Evolutionary conservation across 2,113 vertebrate genomes (phyloP).

Genomic region (Zosterops pallidus): DNA sequence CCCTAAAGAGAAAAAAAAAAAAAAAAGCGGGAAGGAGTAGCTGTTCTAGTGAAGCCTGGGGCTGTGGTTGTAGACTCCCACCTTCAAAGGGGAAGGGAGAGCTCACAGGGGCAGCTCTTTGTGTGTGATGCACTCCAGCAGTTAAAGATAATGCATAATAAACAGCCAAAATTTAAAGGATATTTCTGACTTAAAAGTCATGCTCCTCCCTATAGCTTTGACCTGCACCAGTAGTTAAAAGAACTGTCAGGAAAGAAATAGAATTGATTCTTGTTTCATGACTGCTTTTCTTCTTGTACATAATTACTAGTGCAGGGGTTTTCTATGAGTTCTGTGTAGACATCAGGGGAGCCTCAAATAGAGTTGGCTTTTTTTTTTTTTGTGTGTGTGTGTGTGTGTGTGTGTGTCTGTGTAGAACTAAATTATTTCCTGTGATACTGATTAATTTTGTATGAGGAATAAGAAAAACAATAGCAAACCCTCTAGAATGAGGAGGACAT

Average conservation of each 20-base stretch:
- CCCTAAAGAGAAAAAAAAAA: not conserved
- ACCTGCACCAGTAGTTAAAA: not conserved
- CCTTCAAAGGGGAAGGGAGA: not conserved
- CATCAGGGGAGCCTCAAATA: not conserved
- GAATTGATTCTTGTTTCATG: not conserved
- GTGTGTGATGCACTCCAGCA: not conserved
- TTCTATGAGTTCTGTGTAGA: not conserved
- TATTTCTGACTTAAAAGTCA: not conserved
- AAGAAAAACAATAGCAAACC: not conserved
- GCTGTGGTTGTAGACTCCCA: not conserved
- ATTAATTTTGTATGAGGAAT: constrained; percentile 22
- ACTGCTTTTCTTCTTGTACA: not conserved
- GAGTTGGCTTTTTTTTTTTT: not conserved
- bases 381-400: too few species aligned
- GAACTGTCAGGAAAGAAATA: not conserved
- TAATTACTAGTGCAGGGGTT: not conserved
- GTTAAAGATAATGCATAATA: not conserved
- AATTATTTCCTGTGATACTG: not conserved
- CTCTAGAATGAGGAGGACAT: not conserved
- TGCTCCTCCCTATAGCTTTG: not conserved
- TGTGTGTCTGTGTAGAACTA: not conserved
- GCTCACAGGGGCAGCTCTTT: not conserved
- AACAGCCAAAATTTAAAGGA: not conserved
- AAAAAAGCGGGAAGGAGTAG: not conserved
- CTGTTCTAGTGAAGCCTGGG: not conserved